A percentile compares a stretch with the other conserved stretches of the same genome.
These are phyloP conservation scores for Caenorhabditis afra DNA, from an alignment of 2,888 invertebrate genomes.

Conservation along the genomic window DNA sequence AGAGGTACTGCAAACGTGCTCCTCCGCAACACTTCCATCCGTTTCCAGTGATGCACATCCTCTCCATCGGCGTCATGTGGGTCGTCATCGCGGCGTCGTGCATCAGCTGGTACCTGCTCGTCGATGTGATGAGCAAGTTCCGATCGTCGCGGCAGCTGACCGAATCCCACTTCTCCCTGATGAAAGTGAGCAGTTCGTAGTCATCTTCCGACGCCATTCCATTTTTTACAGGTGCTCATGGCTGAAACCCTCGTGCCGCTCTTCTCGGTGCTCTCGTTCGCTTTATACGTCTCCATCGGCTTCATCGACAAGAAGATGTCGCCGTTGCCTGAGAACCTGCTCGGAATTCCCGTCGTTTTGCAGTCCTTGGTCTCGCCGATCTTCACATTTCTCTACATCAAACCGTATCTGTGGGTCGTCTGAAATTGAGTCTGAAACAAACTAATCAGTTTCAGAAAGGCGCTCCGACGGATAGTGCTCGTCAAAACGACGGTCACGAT, in stretches of 20 bases:
- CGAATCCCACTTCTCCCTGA: background rate
- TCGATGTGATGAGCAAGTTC: background rate
- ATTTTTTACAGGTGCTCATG: background rate
- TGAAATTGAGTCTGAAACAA: too few relatives aligned
- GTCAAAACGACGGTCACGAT: too few relatives aligned
- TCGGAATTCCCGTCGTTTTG: background rate
- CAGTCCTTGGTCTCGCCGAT: background rate
- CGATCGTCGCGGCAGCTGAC: background rate
- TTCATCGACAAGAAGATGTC: background rate
- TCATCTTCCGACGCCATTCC: background rate
- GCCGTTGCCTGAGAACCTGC: background rate
- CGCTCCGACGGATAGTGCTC: too few relatives aligned
- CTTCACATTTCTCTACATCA: background rate
- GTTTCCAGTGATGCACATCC: background rate
- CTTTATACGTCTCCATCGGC: background rate
- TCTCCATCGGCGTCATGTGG: background rate
- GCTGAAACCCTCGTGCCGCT: background rate
- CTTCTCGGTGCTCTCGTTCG: background rate
- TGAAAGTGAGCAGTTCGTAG: background rate
- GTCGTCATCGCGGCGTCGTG: background rate
- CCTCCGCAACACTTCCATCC: too few relatives aligned
- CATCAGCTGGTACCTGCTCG: background rate
- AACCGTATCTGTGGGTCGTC: too few relatives aligned
- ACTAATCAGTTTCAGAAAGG: too few relatives aligned
- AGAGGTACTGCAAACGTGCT: background rate